Percentiles rank a stretch among this genome's conserved stretches.
Conservation (phyloP, 2,113 vertebrate genomes). For the Polypterus bichir region DNA sequence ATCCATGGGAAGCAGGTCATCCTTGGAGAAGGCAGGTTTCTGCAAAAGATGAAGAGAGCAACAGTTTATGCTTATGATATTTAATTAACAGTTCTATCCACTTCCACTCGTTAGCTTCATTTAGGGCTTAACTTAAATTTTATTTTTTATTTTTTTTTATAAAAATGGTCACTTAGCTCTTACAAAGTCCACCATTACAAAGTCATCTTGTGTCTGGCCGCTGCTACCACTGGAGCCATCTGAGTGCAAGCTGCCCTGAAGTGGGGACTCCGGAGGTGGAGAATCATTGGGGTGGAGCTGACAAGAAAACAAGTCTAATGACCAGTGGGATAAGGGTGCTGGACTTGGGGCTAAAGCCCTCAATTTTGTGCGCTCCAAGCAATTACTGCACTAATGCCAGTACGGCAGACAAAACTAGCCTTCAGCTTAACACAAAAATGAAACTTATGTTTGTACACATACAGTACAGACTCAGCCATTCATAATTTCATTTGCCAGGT, state of each 20-base stretch:
- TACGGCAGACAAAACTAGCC: too few relatives aligned
- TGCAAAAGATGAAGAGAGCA: conserved; percentile 27
- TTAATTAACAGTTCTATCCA: neutral
- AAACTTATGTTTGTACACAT: too few relatives aligned
- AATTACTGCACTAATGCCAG: too few relatives aligned
- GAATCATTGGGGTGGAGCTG: conserved; percentile 85
- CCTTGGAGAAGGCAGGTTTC: conserved; percentile 97
- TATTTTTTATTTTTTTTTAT: too few relatives aligned
- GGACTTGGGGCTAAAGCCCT: too few relatives aligned
- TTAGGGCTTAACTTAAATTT: too few relatives aligned
- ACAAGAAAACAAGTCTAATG: conserved; percentile 1
- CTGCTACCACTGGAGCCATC: conserved; percentile 72
- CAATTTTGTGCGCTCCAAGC: too few relatives aligned
- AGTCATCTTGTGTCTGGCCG: conserved; percentile 78
- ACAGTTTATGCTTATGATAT: neutral
- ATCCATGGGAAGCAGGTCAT: conserved; percentile 94
- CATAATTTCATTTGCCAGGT: neutral
- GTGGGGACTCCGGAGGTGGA: conserved; percentile 66
- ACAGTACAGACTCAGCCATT: too few relatives aligned
- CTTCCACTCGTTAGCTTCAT: too few relatives aligned
- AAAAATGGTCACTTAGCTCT: conserved; percentile 28
- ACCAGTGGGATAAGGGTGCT: neutral
- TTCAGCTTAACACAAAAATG: too few relatives aligned
- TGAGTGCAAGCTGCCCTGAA: conserved; percentile 82
- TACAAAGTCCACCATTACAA: conserved; percentile 95